These are phyloP conservation scores for Helicoverpa zea DNA, from an alignment of 1,140 invertebrate species.

Conservation along the genomic window DNA sequence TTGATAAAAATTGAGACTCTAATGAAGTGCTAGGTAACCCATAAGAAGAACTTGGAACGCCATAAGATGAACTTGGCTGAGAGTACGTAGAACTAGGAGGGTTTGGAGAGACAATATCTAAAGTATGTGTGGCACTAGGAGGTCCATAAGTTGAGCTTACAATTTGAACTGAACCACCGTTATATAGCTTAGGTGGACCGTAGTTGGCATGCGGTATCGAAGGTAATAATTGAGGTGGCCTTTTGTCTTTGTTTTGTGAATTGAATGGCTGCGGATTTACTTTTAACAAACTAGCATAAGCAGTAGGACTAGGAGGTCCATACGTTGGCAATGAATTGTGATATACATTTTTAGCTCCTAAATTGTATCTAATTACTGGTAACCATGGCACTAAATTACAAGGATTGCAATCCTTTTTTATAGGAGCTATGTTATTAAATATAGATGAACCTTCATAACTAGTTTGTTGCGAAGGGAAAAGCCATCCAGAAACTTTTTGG, in stretches of 20 bases:
- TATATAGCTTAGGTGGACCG: slow-evolving; percentile 69
- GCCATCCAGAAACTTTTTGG: slow-evolving; percentile 84
- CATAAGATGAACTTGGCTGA: slow-evolving; percentile 60
- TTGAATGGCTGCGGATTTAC: slow-evolving; percentile 65
- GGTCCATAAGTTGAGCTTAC: slow-evolving; percentile 76
- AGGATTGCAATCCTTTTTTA: slow-evolving; percentile 89
- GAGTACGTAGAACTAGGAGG: slow-evolving; percentile 61
- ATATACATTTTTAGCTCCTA: slow-evolving; percentile 66
- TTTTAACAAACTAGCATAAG: slow-evolving; percentile 61
- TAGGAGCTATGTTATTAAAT: slow-evolving; percentile 68
- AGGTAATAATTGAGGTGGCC: slow-evolving; percentile 60
- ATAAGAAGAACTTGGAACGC: slow-evolving; percentile 61
- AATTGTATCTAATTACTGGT: slow-evolving; percentile 88
- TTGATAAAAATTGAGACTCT: slow-evolving; percentile 24
- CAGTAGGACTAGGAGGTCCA: slow-evolving; percentile 74
- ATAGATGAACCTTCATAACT: slow-evolving; percentile 59
- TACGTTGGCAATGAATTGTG: slow-evolving; percentile 73
- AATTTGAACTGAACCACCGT: slow-evolving; percentile 56
- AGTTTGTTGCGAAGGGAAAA: slow-evolving; percentile 79
- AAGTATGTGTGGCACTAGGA: slow-evolving; percentile 74
- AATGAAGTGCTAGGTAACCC: slow-evolving; percentile 54
- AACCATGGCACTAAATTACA: slow-evolving; percentile 93
- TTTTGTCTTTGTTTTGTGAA: slow-evolving; percentile 58
- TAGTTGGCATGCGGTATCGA: slow-evolving; percentile 67
- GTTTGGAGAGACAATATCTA: slow-evolving; percentile 60